Percentiles rank a stretch among this genome's conserved stretches.
phyloP scores from a whole-genome alignment of 2,888 invertebrate species.

The Trilocha varians region DNA sequence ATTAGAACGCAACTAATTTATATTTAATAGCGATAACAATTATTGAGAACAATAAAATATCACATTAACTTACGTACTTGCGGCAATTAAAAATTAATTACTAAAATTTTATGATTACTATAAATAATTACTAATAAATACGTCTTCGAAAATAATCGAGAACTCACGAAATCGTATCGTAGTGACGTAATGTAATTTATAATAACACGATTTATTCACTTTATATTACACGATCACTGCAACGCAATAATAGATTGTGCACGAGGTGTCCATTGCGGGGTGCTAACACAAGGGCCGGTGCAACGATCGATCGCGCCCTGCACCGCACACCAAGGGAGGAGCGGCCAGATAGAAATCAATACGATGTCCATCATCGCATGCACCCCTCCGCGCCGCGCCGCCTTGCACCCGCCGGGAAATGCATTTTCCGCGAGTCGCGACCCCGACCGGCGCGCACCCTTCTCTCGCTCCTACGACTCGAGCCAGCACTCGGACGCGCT shows the following conservation, averaged over 20 bases:
- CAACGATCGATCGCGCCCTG: constrained; percentile 69
- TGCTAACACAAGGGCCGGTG: constrained; percentile 52
- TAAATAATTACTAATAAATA: neutral
- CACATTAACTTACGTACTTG: constrained; percentile 12
- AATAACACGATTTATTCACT: constrained; percentile 22
- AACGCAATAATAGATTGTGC: constrained; percentile 29
- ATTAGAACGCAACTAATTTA: constrained; percentile 2
- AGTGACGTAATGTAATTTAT: constrained; percentile 15
- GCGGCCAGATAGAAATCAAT: constrained; percentile 74
- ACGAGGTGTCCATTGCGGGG: constrained; percentile 39
- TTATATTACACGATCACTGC: constrained; percentile 20
- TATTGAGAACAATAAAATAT: constrained; percentile 1
- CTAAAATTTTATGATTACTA: constrained; percentile 9
- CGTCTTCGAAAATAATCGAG: neutral
- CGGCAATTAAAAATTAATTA: constrained; percentile 31
- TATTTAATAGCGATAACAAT: constrained; percentile 11
- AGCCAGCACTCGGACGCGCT: neutral
- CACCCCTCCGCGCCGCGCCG: constrained; percentile 75
- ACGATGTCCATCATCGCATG: constrained; percentile 75
- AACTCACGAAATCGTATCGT: neutral
- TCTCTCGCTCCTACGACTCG: constrained; percentile 17
- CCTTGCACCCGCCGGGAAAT: constrained; percentile 63
- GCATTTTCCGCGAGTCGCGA: constrained; percentile 55
- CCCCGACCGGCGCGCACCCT: constrained; percentile 48
- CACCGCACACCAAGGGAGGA: constrained; percentile 69